Base-by-base conservation (phyloP, 1,140 invertebrate species). In the Drosophila albomicans region DNA sequence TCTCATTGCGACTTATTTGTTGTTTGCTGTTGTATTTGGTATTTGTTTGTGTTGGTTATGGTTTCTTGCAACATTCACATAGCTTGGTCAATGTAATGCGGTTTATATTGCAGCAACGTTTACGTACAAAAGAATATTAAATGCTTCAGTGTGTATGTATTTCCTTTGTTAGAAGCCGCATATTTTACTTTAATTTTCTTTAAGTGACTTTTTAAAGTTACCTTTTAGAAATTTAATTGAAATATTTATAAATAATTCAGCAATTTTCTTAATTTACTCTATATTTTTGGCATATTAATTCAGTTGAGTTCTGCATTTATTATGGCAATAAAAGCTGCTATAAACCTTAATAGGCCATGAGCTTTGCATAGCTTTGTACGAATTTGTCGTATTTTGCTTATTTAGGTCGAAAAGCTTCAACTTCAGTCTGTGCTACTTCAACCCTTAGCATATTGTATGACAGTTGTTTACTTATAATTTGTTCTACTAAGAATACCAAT, bases 321-420 rank as follows among this genome's bases (percentile, higher is more conserved):
- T 5, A 7, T 1, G 1, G 4, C 3, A 13, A 38, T 38, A 38
- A 38, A n/a, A 57, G 15, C 35, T 28, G 20, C 49, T 15, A 51
- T 63, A 35, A 49, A 32, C 1, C 5, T 49, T 32, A 11, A 6
- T 5, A 10, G 4, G 7, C 8, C 1, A 11, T 11, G 35, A 38
- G 35, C 35, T 38, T 38, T 38, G 1, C 5, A 8, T 2, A n/a
- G 25, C 10, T 30, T 13, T n/a, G 56, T 57, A 72, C 61, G 5
- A 76, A 5, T 57, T 70, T 54, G 3, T 46, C 8, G 52, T 32
- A 13, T 11, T 13, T 28, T 0, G 4, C 3, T 11, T n/a, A 35
- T n/a, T 45, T 38, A 69, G 58, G 72, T 45, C 72, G 51, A 64
- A 75, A 69, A 51, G 32, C 46, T 51, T 1, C 2, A 15, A 32